phyloP scores from a whole-genome alignment of 2,797 vertebrate species.

The Sylvia borin region DNA sequence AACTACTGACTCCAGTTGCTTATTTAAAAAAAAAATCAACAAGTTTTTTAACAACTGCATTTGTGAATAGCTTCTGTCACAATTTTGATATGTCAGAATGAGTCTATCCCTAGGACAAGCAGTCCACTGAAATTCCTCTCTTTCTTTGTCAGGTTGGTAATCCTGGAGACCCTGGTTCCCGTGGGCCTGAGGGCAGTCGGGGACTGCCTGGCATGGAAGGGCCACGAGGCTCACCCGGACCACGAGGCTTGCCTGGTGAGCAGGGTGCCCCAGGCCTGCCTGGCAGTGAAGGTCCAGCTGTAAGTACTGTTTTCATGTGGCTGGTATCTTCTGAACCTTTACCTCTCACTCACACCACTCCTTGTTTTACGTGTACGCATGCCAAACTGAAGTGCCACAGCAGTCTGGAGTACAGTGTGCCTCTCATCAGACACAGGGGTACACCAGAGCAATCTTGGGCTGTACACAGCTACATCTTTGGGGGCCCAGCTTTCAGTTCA shows the following conservation, averaged over 20 bases:
- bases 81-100: background rate
- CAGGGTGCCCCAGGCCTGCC: slow-evolving; percentile 88
- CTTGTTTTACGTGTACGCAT: fast-evolving
- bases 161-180: slow-evolving; percentile 86
- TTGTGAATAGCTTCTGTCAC: background rate
- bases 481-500: background rate
- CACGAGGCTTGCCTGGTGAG: slow-evolving; percentile 92
- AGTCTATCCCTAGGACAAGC: background rate
- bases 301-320: slow-evolving; percentile 71
- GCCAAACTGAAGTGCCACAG: background rate
- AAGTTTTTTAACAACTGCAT: background rate
- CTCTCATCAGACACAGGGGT: background rate
- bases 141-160: slow-evolving; percentile 82
- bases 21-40: background rate
- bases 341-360: background rate
- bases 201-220: slow-evolving; percentile 93
- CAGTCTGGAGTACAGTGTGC: background rate
- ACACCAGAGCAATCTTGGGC: background rate
- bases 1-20: background rate
- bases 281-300: slow-evolving; percentile 90
- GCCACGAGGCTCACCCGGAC: slow-evolving; percentile 86
- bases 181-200: slow-evolving; percentile 89
- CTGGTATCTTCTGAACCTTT: background rate
- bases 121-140: background rate
- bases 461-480: background rate